A percentile compares a stretch with the other conserved stretches of the same genome.
Evolutionary conservation across 1,140 invertebrate species (phyloP).

Genomic region (Drosophila cardini): DNA sequence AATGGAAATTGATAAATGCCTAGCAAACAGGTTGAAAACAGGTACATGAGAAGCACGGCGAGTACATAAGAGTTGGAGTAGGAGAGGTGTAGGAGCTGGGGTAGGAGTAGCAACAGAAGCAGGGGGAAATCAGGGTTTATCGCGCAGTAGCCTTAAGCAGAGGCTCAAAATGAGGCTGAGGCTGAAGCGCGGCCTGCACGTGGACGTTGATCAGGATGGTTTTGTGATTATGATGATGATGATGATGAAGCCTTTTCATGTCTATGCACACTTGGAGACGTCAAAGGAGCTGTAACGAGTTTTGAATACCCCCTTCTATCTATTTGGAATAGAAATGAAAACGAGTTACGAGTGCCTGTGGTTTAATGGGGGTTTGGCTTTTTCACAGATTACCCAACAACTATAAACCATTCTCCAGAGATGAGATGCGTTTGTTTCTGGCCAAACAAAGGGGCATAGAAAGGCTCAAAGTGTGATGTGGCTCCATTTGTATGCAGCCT

Average conservation of each 20-base stretch:
- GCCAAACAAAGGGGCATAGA: conserved; percentile 55
- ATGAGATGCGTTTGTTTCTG: conserved; percentile 22
- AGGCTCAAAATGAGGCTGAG: conserved; percentile 3
- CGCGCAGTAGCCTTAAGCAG: conserved; percentile 59
- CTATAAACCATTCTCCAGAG: conserved; percentile 53
- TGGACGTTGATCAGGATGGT: conserved; percentile 49
- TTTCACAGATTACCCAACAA: conserved; percentile 80
- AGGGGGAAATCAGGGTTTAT: conserved; percentile 24
- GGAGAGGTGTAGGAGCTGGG: background rate
- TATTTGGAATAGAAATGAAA: conserved; percentile 53
- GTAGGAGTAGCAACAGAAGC: conserved; percentile 3
- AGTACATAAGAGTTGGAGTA: conserved; percentile 39
- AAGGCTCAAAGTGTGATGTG: conserved; percentile 48
- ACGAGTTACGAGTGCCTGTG: conserved; percentile 74
- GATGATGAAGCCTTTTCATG: conserved; percentile 74
- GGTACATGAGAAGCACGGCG: conserved; percentile 45
- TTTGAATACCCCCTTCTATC: conserved; percentile 44
- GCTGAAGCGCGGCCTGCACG: conserved; percentile 74
- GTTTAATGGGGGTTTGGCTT: conserved; percentile 83
- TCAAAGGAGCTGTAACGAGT: conserved; percentile 69
- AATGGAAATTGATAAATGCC: conserved; percentile 75
- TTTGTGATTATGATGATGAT: conserved; percentile 21
- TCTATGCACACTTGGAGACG: conserved; percentile 68
- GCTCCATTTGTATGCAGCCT: conserved; percentile 27
- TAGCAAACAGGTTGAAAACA: conserved; percentile 76